phyloP scores from a whole-genome alignment of 2,797 vertebrate species.

The Arnoldichthys spilopterus region DNA sequence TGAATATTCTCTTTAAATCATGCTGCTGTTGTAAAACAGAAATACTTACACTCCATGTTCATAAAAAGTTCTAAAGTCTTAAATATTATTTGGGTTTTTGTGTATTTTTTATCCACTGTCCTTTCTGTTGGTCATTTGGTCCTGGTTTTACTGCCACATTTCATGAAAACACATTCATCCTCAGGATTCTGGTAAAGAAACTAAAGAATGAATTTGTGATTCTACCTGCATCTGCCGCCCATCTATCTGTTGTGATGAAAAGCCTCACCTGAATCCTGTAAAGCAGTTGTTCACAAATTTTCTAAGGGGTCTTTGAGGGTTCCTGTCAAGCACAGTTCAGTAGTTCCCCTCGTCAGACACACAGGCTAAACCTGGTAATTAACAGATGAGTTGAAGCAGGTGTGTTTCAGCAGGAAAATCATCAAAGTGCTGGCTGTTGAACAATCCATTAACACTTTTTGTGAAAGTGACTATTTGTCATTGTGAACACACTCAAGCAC shows the following conservation, averaged over 20 bases:
- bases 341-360: no score
- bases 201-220: not conserved
- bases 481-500: no score
- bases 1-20: not conserved
- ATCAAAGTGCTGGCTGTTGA: no score
- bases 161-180: not conserved
- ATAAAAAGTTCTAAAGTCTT: constrained; percentile 8
- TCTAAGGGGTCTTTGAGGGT: no score
- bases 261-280: no score
- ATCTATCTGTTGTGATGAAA: not conserved
- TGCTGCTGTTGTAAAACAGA: not conserved
- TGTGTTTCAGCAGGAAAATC: no score
- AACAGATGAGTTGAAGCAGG: no score
- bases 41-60: not conserved
- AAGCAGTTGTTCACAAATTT: no score
- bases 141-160: not conserved
- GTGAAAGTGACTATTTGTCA: no score
- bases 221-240: not conserved
- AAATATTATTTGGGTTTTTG: not conserved
- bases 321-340: no score
- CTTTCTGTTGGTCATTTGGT: not conserved
- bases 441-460: no score
- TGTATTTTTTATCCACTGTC: not conserved
- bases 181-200: not conserved
- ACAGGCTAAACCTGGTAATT: no score